Percentiles rank a stretch among this genome's conserved stretches.
These are phyloP conservation scores for Abramis brama DNA, from an alignment of 2,113 vertebrate genomes.

Conservation along the genomic window DNA sequence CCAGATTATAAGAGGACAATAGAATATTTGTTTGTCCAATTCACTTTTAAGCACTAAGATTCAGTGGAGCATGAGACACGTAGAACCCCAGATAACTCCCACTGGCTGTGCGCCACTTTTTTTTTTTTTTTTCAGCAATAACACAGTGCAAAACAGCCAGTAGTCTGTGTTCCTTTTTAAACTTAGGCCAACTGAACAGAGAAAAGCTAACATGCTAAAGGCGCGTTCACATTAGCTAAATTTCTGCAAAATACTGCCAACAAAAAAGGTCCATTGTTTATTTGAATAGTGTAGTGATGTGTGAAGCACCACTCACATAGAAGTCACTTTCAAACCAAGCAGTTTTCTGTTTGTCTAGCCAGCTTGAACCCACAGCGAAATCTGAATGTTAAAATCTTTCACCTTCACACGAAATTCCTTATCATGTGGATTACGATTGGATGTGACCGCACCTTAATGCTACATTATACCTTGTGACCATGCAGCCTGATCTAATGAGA, in stretches of 20 bases:
- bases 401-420: neutral
- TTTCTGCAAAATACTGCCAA: neutral
- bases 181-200: constrained; percentile 74
- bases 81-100: constrained; percentile 48
- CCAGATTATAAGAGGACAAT: constrained; percentile 64
- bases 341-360: neutral
- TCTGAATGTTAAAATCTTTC: neutral
- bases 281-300: neutral
- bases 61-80: constrained; percentile 67
- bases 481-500: neutral
- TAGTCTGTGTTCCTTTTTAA: constrained; percentile 49
- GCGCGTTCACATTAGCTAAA: neutral
- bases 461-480: constrained; percentile 3
- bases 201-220: constrained; percentile 36
- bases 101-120: constrained; percentile 69
- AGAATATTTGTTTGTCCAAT: constrained; percentile 60
- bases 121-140: constrained; percentile 55
- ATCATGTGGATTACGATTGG: neutral
- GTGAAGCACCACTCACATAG: neutral
- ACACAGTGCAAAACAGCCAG: constrained; percentile 58
- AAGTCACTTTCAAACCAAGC: neutral
- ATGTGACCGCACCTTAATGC: neutral
- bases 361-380: neutral
- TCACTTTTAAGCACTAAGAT: constrained; percentile 70
- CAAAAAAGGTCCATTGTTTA: neutral